These are phyloP conservation scores for Pycnonotus jocosus DNA, from an alignment of 2,113 vertebrate species.

Conservation along the genomic window DNA sequence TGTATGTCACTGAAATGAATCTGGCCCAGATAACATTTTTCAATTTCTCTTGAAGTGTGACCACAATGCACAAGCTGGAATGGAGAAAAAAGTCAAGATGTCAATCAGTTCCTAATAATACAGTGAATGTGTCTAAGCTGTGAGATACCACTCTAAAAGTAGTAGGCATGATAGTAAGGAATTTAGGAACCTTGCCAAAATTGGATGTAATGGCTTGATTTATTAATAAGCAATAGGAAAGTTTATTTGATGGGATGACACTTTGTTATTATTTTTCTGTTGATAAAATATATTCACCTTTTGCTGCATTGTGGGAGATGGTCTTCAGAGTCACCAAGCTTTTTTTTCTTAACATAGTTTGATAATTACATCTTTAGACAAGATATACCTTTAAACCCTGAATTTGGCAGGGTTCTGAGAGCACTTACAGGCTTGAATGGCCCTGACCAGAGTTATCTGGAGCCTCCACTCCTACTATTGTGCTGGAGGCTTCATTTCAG, in stretches of 20 bases:
- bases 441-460: background rate
- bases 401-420: background rate
- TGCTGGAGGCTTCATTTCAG: background rate
- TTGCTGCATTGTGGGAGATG: background rate
- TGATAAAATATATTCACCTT: background rate
- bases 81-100: background rate
- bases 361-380: background rate
- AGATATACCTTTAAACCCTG: background rate
- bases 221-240: background rate
- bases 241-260: background rate
- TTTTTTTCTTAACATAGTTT: background rate
- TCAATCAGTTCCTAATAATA: background rate
- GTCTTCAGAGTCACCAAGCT: background rate
- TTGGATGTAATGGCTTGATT: background rate
- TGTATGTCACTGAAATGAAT: background rate
- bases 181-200: background rate
- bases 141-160: background rate
- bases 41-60: background rate
- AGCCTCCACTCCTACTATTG: background rate
- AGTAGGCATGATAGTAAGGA: background rate
- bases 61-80: background rate
- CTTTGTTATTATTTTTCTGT: background rate
- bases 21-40: background rate
- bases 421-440: background rate
- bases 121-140: background rate